Evolutionary conservation across 2,888 invertebrate species (phyloP).

Genomic region (Helleia helle): DNA sequence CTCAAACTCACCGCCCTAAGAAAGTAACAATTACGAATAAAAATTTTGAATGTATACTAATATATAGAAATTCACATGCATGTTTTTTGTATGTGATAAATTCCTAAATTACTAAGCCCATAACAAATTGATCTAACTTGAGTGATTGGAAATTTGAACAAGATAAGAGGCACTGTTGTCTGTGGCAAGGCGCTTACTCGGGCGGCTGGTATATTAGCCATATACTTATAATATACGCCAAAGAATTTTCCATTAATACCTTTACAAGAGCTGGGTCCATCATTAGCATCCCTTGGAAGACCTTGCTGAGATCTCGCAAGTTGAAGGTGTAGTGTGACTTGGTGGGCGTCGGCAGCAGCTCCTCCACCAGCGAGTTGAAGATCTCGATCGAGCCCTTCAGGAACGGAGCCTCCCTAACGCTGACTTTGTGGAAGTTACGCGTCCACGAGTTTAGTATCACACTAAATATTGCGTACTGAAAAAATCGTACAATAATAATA

Average conservation of each 20-base stretch:
- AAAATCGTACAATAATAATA: constrained; percentile 15
- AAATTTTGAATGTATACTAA: too few relatives aligned
- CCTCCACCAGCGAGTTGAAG: constrained; percentile 77
- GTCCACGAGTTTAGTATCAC: constrained; percentile 82
- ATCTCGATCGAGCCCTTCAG: constrained; percentile 79
- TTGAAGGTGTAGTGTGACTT: constrained; percentile 95
- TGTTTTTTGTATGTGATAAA: too few relatives aligned
- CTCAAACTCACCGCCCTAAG: too few relatives aligned
- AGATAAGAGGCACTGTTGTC: too few relatives aligned
- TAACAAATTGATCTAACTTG: too few relatives aligned
- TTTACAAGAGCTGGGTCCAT: constrained; percentile 76
- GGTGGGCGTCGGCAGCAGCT: constrained; percentile 88
- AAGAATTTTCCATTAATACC: constrained; percentile 47
- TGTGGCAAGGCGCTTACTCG: too few relatives aligned
- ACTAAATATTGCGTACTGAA: constrained; percentile 75
- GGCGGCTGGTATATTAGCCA: too few relatives aligned
- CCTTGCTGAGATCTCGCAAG: constrained; percentile 87
- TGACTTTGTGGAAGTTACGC: constrained; percentile 38
- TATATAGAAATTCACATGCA: too few relatives aligned
- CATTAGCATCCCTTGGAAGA: constrained; percentile 87
- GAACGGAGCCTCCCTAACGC: constrained; percentile 57
- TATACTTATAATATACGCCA: too few relatives aligned
- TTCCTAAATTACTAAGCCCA: too few relatives aligned
- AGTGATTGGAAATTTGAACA: too few relatives aligned
- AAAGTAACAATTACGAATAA: too few relatives aligned